Percentiles rank a stretch among this genome's conserved stretches.
These are phyloP conservation scores for Glandiceps talaboti DNA, from an alignment of 53 echinoderm and acorn worm species.

Conservation along the genomic window DNA sequence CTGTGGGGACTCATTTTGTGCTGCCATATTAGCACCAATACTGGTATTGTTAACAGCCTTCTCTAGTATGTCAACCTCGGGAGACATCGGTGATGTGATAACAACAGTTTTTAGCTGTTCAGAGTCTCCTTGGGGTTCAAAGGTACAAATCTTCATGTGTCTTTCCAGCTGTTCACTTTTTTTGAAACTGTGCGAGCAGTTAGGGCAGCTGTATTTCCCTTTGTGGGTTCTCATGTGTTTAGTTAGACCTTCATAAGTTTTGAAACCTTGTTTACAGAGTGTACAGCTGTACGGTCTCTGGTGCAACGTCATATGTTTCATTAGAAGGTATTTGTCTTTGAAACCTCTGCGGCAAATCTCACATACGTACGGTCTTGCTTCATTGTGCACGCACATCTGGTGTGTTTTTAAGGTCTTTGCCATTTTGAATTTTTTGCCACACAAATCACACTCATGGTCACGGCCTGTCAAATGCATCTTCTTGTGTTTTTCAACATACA, in stretches of 20 bases:
- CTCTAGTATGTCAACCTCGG: no score
- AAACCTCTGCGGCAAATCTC: not conserved
- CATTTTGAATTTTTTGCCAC: not conserved
- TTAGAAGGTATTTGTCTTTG: not conserved
- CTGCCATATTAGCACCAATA: not conserved
- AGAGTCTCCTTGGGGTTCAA: no score
- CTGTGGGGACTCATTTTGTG: not conserved
- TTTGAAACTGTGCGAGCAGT: not conserved
- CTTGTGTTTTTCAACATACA: not conserved
- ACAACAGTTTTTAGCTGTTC: no score
- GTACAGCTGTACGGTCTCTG: not conserved
- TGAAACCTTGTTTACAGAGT: not conserved
- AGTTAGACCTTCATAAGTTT: not conserved
- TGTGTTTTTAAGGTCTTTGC: not conserved
- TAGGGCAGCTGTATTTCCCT: not conserved
- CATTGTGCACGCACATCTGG: not conserved
- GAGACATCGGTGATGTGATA: not conserved
- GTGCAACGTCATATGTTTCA: not conserved
- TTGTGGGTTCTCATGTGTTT: not conserved
- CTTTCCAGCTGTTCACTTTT: not conserved
- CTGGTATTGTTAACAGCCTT: no score
- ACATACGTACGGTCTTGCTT: not conserved
- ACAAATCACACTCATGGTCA: not conserved
- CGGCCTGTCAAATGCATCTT: not conserved
- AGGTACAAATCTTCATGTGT: not conserved